A percentile compares a stretch with the other conserved stretches of the same genome.
phyloP scores from a whole-genome alignment of 2,797 vertebrate genomes.

The Ptychobarbus kaznakovi region DNA sequence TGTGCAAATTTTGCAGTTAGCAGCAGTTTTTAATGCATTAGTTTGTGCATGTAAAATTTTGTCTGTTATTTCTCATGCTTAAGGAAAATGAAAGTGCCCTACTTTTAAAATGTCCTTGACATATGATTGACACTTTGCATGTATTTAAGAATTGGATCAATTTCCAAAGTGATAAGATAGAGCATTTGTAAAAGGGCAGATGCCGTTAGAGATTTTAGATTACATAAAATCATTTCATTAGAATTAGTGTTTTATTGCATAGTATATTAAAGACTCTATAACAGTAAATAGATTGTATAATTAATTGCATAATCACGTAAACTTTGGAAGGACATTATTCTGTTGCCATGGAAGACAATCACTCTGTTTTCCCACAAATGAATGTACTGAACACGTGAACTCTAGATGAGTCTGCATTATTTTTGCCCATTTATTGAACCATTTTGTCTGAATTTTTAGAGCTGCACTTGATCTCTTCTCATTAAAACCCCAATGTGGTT shows the following conservation, averaged over 20 bases:
- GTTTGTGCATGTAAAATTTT: neutral
- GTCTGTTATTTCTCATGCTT: neutral
- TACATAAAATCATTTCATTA: neutral
- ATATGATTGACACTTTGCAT: neutral
- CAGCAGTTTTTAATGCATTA: neutral
- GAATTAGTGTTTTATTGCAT: neutral
- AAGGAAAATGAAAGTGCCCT: no score
- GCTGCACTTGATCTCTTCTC: neutral
- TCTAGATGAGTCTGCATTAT: neutral
- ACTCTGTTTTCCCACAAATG: neutral
- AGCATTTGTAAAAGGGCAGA: neutral
- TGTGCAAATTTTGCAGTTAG: neutral
- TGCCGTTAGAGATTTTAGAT: neutral
- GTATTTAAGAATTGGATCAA: neutral
- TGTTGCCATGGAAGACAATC: neutral
- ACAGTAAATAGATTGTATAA: neutral
- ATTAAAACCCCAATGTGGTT: neutral
- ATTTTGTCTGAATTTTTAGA: neutral
- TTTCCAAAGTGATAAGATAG: slow-evolving; percentile 5
- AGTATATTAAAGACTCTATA: neutral
- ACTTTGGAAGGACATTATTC: neutral
- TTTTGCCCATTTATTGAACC: neutral
- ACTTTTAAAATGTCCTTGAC: neutral
- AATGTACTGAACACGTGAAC: neutral
- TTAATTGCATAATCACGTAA: neutral